A percentile compares a stretch with the other conserved stretches of the same genome.
Conservation (phyloP, 64 coral and sea anemone species). For the Pocillopora damicornis region DNA sequence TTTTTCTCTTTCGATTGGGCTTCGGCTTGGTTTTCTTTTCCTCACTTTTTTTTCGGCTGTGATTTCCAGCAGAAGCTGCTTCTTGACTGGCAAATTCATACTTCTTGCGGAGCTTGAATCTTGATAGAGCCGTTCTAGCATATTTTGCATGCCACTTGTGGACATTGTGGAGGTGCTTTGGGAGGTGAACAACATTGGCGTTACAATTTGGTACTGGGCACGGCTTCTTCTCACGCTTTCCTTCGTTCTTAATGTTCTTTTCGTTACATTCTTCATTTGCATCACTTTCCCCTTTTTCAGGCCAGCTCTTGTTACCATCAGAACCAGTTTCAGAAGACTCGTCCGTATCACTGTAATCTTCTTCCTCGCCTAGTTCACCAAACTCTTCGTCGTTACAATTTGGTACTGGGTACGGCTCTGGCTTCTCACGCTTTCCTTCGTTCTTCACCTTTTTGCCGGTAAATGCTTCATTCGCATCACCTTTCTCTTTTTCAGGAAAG, state of each 20-base stretch:
- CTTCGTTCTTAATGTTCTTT: neutral
- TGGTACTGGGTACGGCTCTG: conserved; percentile 36
- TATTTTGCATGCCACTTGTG: too few species aligned
- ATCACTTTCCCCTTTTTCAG: too few species aligned
- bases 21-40: neutral
- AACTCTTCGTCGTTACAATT: conserved; percentile 9
- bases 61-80: too few species aligned
- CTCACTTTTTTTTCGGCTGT: neutral
- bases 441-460: neutral
- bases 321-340: too few species aligned
- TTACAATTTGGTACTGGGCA: conserved; percentile 51
- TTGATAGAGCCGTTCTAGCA: conserved; percentile 22
- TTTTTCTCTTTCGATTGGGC: neutral
- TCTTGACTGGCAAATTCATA: neutral
- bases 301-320: too few species aligned
- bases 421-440: conserved; percentile 30
- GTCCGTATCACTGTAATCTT: too few species aligned
- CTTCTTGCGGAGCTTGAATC: conserved; percentile 16
- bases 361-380: too few species aligned
- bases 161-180: conserved; percentile 47
- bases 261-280: too few species aligned
- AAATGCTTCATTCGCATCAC: too few species aligned
- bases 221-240: conserved; percentile 39
- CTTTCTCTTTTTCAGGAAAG: too few species aligned
- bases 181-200: conserved; percentile 48